Base-by-base conservation (phyloP, 2,888 invertebrate species). In the Melanostoma mellinum region DNA sequence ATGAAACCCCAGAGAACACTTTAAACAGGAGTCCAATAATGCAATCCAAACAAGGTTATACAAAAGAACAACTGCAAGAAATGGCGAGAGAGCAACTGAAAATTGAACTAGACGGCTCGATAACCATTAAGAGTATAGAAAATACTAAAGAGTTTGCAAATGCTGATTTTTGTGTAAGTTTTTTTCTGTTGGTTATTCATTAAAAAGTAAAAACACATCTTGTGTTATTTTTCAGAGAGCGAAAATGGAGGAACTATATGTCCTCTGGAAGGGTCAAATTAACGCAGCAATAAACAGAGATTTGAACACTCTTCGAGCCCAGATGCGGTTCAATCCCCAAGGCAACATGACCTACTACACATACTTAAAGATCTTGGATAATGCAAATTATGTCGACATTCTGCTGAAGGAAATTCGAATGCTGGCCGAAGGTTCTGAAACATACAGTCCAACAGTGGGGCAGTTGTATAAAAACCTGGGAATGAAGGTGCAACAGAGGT, bases 351-450 rank as follows among this genome's bases (percentile, higher is more conserved):
- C 93, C 20, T 91, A 95, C n/a, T 93, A 94, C 88, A 96, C 97
- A 0, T 97, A 95, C 89, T 92, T 97, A 5, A 93, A 93, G 86
- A 93, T 94, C 1, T 90, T 97, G 72, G 92, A 93, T 86, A 92
- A 92, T 61, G 90, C 92, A 3, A 92, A 93, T 85, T 93, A 94
- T 87, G 92, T 95, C 2, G 92, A 94, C 58, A 92, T 95, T 61
- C 93, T 96, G 52, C 91, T 96, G 87, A 92, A 93, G 72, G 96
- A 97, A 90, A 93, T 96, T 5, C 93, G 93, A 86, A 94, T 93
- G 87, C 88, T 97, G 8, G 95, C 95, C 0, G 94, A 95, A 87
- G 95, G 96, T 4, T 97, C 96, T 0, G 96, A 96, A 89, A 94
- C 95, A 0, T 96, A 94, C 90, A 96, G 96, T 89, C 95, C 95